These are phyloP conservation scores for Drosophila dives DNA, from an alignment of 2,888 invertebrate genomes.

Conservation along the genomic window DNA sequence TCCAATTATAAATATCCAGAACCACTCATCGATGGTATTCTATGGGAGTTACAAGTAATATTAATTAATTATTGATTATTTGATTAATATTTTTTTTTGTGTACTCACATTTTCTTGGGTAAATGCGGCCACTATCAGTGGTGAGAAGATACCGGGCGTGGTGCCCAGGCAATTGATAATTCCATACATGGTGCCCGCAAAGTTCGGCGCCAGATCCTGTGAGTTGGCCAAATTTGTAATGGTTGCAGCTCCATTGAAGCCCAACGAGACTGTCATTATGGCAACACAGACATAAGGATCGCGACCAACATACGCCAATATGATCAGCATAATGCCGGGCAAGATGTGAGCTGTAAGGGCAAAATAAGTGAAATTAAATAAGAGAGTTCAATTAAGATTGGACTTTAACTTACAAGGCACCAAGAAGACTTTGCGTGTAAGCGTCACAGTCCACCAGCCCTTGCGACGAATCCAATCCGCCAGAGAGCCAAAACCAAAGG, in stretches of 20 bases:
- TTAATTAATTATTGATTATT: background rate
- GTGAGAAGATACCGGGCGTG: slow-evolving; percentile 90
- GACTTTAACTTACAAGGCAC: slow-evolving; percentile 86
- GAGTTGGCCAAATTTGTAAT: slow-evolving; percentile 87
- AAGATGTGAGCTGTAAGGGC: slow-evolving; percentile 86
- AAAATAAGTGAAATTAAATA: background rate
- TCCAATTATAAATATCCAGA: slow-evolving; percentile 90
- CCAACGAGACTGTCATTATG: slow-evolving; percentile 89
- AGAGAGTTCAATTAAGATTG: background rate
- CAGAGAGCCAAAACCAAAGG: slow-evolving; percentile 89
- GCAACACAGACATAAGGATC: slow-evolving; percentile 88
- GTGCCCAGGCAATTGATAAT: slow-evolving; percentile 91
- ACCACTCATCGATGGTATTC: slow-evolving; percentile 92
- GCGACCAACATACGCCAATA: slow-evolving; percentile 87
- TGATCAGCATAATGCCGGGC: slow-evolving; percentile 86
- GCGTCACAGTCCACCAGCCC: slow-evolving; percentile 85
- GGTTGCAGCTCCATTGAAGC: slow-evolving; percentile 88
- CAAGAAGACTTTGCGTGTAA: slow-evolving; percentile 88
- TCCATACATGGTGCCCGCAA: slow-evolving; percentile 90
- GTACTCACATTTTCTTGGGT: slow-evolving; percentile 73
- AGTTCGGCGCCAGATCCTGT: slow-evolving; percentile 91
- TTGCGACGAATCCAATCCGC: slow-evolving; percentile 88
- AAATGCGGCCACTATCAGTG: slow-evolving; percentile 87
- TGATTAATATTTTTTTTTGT: rapidly evolving
- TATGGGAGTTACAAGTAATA: slow-evolving; percentile 82